phyloP scores from a whole-genome alignment of 2,797 vertebrate genomes.

The Moxostoma hubbsi region DNA sequence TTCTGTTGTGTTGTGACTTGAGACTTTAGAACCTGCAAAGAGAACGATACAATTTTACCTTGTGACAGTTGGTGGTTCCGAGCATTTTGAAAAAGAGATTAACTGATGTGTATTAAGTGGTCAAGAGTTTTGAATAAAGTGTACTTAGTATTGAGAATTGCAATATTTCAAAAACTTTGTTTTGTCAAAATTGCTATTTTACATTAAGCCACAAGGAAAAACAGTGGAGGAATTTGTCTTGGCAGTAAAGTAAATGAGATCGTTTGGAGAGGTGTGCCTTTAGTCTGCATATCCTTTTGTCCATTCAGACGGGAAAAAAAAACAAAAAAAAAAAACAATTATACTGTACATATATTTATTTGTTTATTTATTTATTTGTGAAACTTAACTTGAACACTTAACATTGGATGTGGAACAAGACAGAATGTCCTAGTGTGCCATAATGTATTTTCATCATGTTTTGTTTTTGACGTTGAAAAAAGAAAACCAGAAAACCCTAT shows the following conservation, averaged over 20 bases:
- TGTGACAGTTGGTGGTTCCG: too few species aligned
- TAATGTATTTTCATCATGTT: conserved; percentile 60
- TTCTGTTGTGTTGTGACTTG: too few species aligned
- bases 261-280: neutral
- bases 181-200: conserved; percentile 33
- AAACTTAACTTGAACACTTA: neutral
- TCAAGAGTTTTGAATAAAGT: too few species aligned
- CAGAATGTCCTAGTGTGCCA: neutral
- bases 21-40: too few species aligned
- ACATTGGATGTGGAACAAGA: neutral
- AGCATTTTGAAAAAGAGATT: too few species aligned
- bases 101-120: too few species aligned
- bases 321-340: too few species aligned
- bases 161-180: neutral
- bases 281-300: neutral
- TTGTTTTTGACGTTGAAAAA: conserved; percentile 71
- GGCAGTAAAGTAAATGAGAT: conserved; percentile 50
- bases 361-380: neutral
- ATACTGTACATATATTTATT: too few species aligned
- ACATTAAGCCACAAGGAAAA: conserved; percentile 67
- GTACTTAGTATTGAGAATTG: too few species aligned
- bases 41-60: too few species aligned
- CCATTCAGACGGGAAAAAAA: neutral
- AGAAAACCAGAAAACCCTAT: conserved; percentile 42
- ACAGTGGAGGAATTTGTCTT: conserved; percentile 58